phyloP scores from a whole-genome alignment of 2,113 vertebrate genomes.

The Osmerus eperlanus region DNA sequence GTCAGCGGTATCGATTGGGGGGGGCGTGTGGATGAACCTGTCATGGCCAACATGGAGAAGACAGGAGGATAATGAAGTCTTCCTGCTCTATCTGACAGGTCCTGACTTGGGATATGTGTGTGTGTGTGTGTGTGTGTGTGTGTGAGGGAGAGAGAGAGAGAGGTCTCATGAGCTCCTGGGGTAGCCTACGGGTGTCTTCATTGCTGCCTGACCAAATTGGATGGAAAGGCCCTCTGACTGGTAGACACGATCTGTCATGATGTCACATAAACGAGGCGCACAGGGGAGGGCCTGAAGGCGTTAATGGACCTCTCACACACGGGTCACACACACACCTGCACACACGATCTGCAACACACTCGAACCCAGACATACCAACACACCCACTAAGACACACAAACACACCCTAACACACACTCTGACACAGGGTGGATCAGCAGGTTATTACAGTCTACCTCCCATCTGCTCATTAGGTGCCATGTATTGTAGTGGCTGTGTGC shows the following conservation, averaged over 20 bases:
- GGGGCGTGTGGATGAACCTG: slow-evolving; percentile 70
- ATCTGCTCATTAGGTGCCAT: not conserved
- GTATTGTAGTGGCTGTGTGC: not conserved
- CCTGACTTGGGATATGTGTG: slow-evolving; percentile 1
- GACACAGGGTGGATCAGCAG: slow-evolving; percentile 1
- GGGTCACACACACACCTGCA: slow-evolving; percentile 6
- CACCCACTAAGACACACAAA: not conserved
- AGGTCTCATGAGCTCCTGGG: slow-evolving; percentile 45
- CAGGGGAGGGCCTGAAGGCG: slow-evolving; percentile 42
- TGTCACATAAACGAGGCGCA: slow-evolving; percentile 63
- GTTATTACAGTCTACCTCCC: not conserved
- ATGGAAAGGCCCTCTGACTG: slow-evolving; percentile 57
- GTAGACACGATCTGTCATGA: slow-evolving; percentile 66
- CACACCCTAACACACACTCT: not conserved
- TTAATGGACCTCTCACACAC: slow-evolving; percentile 51
- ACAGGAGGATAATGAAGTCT: slow-evolving; percentile 76
- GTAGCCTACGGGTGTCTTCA: slow-evolving; percentile 52
- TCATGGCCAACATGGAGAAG: slow-evolving; percentile 71
- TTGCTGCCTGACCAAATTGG: slow-evolving; percentile 64
- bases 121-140: slow-evolving; percentile 18
- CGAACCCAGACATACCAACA: not conserved
- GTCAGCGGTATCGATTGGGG: slow-evolving; percentile 59
- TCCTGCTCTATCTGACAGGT: slow-evolving; percentile 64
- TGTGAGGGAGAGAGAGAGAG: slow-evolving; percentile 8
- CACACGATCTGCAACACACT: not conserved